Evolutionary conservation across 2,888 invertebrate genomes (phyloP), one percentile per base, ranked within the genome.

Genomic region (Subacronicta megacephala): DNA sequence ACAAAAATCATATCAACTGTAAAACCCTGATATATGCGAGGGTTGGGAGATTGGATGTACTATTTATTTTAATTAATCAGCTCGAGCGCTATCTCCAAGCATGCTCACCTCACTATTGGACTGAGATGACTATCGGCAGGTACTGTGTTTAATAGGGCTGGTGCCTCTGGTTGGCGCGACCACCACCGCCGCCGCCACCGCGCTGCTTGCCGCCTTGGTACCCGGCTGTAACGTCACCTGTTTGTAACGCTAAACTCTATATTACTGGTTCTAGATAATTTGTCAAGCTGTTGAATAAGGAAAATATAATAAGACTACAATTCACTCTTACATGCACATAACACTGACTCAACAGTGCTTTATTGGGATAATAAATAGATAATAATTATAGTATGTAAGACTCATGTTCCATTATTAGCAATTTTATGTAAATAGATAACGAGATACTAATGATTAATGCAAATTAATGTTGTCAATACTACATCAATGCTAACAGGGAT

Each of bases 131-230:
- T 90, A 84, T 88, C 84, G 90, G 89, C 91, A 90, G 92, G 91
- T 90, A 90, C 89, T 77, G 82, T 77, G 82, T 75, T 88, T 97
- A 97, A 95, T 97, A 97, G 90, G 97, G 97, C 95, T 97, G 97
- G 95, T 97, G 97, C 96, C 97, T 96, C 94, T 97, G 97, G 95
- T 97, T 97, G 88, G 96, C 95, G 84, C 96, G 96, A 73, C 96
- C 95, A 96, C 92, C 95, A 87, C 96, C 96, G 88, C 96, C 96
- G 78, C 96, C 95, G 82, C 95, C 95, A 85, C 97, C 97, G 89
- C 97, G 96, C 95, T 97, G 97, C 95, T 97, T 97, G 93, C 97
- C 97, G 85, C 97, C 97, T 88, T 96, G 96, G 95, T 96, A 97
- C 89, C 96, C 95, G 81, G 94, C 94, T 91, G 93, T 81, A 88